Conservation (phyloP, 1,140 invertebrate species). For the Linepithema humile region DNA sequence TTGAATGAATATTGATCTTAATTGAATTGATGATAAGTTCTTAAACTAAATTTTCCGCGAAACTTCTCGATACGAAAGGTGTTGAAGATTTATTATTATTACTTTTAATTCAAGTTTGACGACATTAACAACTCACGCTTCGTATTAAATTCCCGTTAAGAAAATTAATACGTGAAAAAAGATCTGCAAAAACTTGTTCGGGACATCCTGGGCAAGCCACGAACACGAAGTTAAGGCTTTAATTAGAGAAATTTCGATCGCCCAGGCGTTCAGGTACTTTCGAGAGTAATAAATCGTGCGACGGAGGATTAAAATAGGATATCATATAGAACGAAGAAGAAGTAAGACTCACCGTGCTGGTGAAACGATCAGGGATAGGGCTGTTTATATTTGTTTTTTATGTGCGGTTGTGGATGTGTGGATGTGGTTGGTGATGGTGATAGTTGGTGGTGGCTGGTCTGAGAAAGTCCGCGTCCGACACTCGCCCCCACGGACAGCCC, state of each 20-base stretch:
- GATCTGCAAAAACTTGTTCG: neutral
- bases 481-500: conserved; percentile 66
- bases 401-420: conserved; percentile 74
- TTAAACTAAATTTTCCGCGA: neutral
- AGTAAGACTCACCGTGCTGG: conserved; percentile 82
- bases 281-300: conserved; percentile 6
- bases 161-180: neutral
- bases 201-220: neutral
- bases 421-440: conserved; percentile 67
- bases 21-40: neutral
- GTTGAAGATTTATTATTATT: conserved; percentile 17
- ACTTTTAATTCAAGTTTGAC: neutral
- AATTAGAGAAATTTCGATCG: conserved; percentile 3
- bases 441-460: conserved; percentile 73
- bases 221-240: neutral
- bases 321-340: conserved; percentile 76
- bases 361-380: conserved; percentile 79
- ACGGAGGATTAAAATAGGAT: conserved; percentile 53
- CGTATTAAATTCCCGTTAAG: neutral
- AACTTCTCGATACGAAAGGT: neutral
- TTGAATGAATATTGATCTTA: neutral
- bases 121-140: neutral
- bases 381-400: conserved; percentile 62
- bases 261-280: conserved; percentile 21
- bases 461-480: conserved; percentile 75